Evolutionary conservation across 1,140 invertebrate genomes (phyloP), one percentile per base, ranked within the genome.

Genomic region (Aphis craccivora): DNA sequence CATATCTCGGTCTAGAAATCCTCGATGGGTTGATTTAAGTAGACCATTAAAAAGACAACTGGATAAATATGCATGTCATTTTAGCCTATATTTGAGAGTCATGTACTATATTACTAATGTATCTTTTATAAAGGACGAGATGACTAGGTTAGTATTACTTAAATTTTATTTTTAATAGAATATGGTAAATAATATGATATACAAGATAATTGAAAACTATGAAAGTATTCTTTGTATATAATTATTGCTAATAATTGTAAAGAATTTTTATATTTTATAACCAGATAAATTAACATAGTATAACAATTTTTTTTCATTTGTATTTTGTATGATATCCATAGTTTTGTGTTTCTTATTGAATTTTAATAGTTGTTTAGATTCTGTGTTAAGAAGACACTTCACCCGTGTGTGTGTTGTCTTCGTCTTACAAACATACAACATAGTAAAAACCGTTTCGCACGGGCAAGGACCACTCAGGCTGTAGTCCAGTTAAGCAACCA

Each of bases 21-120:
- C 97, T 67, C 96, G 97, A 95, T 99, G 99, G 99, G 96, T 99
- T 5, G 98, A 99, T 94, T 95, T 99, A 94, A 98, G 98, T 94
- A 97, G 98, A 94, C 98, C 98, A 1, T 95, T 99, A 22, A 99
- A 99, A 95, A 97, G 97, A 89, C 99, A 99, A 95, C 95, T 99
- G 86, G 98, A 99, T 95, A 99, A 99, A 95, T 97, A 98, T 96
- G 98, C 98, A 1, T 97, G 97, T 90, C 97, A 97, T 93, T 96
- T 97, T 60, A 97, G 96, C 94, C 96, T 99, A 6, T 98, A 98
- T 95, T 96, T 99, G 92, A 96, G 98, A 45, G 97, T 99, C 22
- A 98, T 99, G 96, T 99, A 98, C 95, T 99, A 99, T 96, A 97
- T 99, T n/a, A 96, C 97, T 22, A 98, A 98, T 93, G 97, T 98